phyloP scores from a whole-genome alignment of 2,113 vertebrate species.

The Aptenodytes patagonicus region DNA sequence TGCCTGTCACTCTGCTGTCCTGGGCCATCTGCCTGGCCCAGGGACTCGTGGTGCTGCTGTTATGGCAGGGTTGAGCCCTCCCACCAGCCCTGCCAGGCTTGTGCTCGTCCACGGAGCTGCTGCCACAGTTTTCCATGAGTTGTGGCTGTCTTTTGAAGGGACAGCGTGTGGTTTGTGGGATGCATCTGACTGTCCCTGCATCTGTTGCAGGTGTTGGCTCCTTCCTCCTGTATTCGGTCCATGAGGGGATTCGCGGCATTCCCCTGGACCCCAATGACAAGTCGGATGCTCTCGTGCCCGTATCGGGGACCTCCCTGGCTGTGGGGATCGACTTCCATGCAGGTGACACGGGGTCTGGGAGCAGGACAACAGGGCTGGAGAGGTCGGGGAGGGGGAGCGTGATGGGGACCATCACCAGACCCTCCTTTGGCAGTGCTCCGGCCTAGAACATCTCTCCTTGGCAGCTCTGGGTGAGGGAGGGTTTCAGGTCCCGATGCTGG shows the following conservation, averaged over 20 bases:
- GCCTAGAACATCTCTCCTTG: accelerated
- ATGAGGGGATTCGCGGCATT: conserved; percentile 94
- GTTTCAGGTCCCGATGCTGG: accelerated
- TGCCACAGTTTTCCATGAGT: accelerated
- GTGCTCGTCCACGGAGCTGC: not conserved
- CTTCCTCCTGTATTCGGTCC: conserved; percentile 94
- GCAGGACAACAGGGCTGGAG: not conserved
- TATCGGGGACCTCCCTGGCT: conserved; percentile 92
- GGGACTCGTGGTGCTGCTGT: not conserved
- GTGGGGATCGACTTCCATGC: conserved; percentile 98
- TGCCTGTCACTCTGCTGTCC: not conserved
- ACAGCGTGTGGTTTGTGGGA: not conserved
- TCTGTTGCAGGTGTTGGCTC: conserved; percentile 88
- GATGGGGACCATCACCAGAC: not conserved
- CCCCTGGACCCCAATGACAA: conserved; percentile 93
- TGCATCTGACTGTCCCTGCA: not conserved
- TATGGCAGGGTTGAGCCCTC: not conserved
- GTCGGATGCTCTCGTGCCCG: conserved; percentile 92
- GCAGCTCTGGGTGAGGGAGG: accelerated
- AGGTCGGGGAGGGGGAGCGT: accelerated
- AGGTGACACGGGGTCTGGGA: conserved; percentile 69
- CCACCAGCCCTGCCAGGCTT: not conserved
- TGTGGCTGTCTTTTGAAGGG: not conserved
- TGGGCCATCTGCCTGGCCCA: accelerated
- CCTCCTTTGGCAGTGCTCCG: not conserved